phyloP scores from a whole-genome alignment of 1,140 invertebrate genomes.

The Daktulosphaira vitifoliae region DNA sequence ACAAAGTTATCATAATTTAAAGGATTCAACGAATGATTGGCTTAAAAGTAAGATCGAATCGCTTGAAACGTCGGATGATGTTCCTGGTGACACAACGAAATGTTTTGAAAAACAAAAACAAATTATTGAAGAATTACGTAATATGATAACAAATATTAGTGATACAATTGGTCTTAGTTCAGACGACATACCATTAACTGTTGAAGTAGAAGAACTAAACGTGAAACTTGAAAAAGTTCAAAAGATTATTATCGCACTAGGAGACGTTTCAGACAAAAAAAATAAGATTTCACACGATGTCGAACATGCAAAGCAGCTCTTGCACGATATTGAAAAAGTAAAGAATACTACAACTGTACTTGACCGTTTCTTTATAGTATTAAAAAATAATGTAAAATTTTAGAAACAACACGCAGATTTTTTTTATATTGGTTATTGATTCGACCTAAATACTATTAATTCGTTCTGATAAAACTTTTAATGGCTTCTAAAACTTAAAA shows the following conservation, averaged over 20 bases:
- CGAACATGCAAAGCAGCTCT: conserved; percentile 37
- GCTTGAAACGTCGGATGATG: conserved; percentile 9
- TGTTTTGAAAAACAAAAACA: conserved; percentile 45
- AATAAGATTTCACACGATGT: conserved; percentile 47
- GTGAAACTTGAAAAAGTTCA: conserved; percentile 64
- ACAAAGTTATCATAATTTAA: not conserved
- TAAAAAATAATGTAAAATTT: too few relatives aligned
- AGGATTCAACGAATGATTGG: not conserved
- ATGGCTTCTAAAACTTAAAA: conserved; percentile 1
- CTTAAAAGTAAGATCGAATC: not conserved
- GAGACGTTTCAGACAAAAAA: conserved; percentile 58
- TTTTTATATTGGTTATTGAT: conserved; percentile 35
- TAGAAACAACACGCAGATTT: too few relatives aligned
- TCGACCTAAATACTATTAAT: conserved; percentile 24
- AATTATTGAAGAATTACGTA: conserved; percentile 60
- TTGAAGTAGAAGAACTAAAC: conserved; percentile 68
- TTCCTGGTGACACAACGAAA: not conserved
- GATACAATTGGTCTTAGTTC: conserved; percentile 63
- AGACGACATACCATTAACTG: conserved; percentile 53
- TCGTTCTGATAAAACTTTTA: conserved; percentile 34
- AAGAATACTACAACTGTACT: not conserved
- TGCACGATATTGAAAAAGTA: conserved; percentile 38
- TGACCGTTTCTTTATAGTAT: too few relatives aligned
- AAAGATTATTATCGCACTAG: conserved; percentile 59
- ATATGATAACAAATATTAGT: conserved; percentile 66